Evolutionary conservation across 2,113 vertebrate genomes (phyloP).

Genomic region (Noctilio leporinus): DNA sequence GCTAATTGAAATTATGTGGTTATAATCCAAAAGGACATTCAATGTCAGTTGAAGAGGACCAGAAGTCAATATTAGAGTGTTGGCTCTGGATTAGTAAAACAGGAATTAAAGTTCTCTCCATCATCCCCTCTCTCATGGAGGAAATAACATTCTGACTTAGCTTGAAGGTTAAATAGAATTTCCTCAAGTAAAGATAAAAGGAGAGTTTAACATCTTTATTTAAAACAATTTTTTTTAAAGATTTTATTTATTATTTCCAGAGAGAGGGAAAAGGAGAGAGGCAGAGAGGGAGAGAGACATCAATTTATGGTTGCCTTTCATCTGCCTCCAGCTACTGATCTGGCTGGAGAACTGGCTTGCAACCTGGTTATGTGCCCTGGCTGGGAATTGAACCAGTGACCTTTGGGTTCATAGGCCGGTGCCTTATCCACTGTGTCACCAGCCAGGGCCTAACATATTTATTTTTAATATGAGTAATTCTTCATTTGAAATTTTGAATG

Average conservation of each 20-base stretch:
- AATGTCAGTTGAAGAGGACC: neutral
- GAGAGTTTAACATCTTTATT: neutral
- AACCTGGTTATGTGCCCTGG: no score
- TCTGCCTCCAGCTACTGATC: no score
- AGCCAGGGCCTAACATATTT: neutral
- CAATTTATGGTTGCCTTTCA: no score
- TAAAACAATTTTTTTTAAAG: no score
- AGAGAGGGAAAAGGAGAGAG: no score
- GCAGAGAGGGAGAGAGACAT: no score
- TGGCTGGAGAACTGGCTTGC: no score
- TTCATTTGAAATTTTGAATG: conserved; percentile 6
- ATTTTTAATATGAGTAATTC: conserved; percentile 39
- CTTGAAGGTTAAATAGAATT: conserved; percentile 27
- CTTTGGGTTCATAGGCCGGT: no score
- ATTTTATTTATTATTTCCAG: no score
- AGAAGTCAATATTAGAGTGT: neutral
- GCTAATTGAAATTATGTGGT: neutral
- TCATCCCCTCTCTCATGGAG: neutral
- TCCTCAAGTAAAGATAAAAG: conserved; percentile 25
- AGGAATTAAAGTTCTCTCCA: neutral
- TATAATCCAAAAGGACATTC: neutral
- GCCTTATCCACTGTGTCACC: no score
- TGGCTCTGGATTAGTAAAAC: neutral
- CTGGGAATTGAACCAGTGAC: no score
- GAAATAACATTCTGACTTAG: neutral